Conservation (phyloP, 2,888 invertebrate species). For the Loripinus fragilis region DNA sequence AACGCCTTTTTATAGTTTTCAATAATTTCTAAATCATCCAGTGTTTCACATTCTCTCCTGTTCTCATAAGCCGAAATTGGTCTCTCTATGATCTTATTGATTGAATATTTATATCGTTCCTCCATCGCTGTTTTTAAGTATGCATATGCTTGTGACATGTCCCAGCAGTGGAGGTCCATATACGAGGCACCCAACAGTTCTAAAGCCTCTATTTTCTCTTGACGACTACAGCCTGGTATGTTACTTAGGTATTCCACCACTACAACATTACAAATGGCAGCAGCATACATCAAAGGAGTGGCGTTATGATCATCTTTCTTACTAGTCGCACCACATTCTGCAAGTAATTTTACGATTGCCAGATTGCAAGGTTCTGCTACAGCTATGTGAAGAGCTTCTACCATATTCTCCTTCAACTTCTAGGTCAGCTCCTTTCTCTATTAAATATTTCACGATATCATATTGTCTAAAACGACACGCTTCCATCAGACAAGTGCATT, state of each 20-base stretch:
- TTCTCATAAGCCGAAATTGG: too few species aligned
- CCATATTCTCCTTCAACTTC: not conserved
- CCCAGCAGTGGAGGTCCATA: not conserved
- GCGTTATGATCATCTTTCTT: not conserved
- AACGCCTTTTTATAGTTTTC: too few species aligned
- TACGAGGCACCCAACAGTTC: not conserved
- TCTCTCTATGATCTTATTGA: too few species aligned
- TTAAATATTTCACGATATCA: not conserved
- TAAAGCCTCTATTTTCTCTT: not conserved
- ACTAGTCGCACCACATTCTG: not conserved
- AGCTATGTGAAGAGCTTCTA: not conserved
- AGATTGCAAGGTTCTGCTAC: not conserved
- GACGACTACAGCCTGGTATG: not conserved
- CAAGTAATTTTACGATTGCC: not conserved
- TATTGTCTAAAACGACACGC: not conserved
- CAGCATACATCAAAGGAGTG: not conserved
- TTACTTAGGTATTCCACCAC: not conserved
- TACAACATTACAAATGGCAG: not conserved
- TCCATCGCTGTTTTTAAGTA: not conserved
- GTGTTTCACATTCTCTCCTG: too few species aligned
- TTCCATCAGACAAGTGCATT: not conserved
- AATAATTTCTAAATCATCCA: too few species aligned
- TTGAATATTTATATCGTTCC: not conserved
- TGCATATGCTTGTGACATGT: not conserved
- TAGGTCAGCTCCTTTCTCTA: not conserved